phyloP scores from a whole-genome alignment of 2,797 vertebrate genomes.

The Pterois miles region DNA sequence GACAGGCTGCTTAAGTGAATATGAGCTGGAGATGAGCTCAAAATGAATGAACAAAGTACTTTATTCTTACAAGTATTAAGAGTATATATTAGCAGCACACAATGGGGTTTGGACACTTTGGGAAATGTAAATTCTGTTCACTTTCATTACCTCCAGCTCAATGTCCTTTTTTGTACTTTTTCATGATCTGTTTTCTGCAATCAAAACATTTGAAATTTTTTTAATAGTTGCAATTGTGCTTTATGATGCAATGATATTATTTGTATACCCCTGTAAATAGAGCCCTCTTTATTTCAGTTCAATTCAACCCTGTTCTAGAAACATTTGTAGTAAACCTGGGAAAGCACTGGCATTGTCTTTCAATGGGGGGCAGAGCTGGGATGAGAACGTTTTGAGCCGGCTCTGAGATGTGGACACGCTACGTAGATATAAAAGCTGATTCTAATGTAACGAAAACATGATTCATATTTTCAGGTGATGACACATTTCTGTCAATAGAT shows the following conservation, averaged over 20 bases:
- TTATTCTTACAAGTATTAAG: not conserved
- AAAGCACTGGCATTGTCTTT: too few species aligned
- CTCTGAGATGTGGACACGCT: too few species aligned
- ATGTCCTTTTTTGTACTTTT: not conserved
- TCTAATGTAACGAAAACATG: too few species aligned
- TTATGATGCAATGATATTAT: not conserved
- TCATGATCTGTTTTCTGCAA: not conserved
- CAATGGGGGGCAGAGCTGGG: too few species aligned
- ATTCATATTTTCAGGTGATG: too few species aligned
- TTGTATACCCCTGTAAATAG: not conserved
- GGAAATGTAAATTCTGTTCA: not conserved
- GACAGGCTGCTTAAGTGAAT: conserved; percentile 61
- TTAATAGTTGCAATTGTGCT: not conserved
- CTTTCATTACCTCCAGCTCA: not conserved
- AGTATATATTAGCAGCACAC: not conserved
- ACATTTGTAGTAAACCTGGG: not conserved
- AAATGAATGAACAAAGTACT: conserved; percentile 13
- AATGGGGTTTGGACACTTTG: not conserved
- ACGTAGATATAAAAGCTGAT: too few species aligned
- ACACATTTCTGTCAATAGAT: too few species aligned
- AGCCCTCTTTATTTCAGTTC: not conserved
- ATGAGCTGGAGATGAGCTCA: conserved; percentile 46
- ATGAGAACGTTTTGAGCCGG: too few species aligned
- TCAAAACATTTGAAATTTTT: not conserved
- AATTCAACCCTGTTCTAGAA: not conserved